Base-by-base conservation (phyloP, 1,140 invertebrate genomes). In the Anagrus nilaparvatae region DNA sequence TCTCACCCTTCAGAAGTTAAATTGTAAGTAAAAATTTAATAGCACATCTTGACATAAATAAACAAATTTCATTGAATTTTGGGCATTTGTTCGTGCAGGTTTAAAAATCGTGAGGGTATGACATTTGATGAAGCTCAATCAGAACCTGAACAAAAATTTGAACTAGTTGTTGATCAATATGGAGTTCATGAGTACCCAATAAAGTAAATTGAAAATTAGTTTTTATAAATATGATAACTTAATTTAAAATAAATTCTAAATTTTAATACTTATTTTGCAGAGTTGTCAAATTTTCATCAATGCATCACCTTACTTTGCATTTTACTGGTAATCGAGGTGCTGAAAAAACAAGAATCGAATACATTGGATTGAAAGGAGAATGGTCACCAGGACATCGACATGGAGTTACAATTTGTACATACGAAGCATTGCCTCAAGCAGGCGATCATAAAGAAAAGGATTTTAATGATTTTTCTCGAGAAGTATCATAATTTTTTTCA, bases 341-440 rank as follows among this genome's bases (percentile, higher is more conserved):
- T 19, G 88, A 93, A 29, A 78, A 67, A 38, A 91, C 91, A 2
- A 78, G 76, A 58, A 79, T 97, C 42, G 90, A 88, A 58, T 97
- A 97, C 58, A 96, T 97, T 60, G 93, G 93, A 10, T 70, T 97
- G n/a, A 81, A 81, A 60, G 93, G 92, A 6, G 91, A 97, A 70
- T 95, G 84, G 70, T 76, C 74, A n/a, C 76, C 82, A 54, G 81
- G 75, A 0, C 85, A 85, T 56, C 72, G 79, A 39, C 88, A 94
- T 60, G 88, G 88, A 43, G 86, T 95, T 4, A 84, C 85, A 17
- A 89, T 95, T 53, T 87, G 87, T 54, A 86, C 78, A 40, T 96
- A 96, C 65, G 92, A 96, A 73, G 66, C 79, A 1, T 70, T 77
- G 48, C 85, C 92, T 12, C 90, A 87, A 63, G 71, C 87, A 9